Percentiles rank a stretch among this genome's conserved stretches.
These are phyloP conservation scores for Actinemys pallida DNA, from an alignment of 2,113 vertebrate species.

Conservation along the genomic window DNA sequence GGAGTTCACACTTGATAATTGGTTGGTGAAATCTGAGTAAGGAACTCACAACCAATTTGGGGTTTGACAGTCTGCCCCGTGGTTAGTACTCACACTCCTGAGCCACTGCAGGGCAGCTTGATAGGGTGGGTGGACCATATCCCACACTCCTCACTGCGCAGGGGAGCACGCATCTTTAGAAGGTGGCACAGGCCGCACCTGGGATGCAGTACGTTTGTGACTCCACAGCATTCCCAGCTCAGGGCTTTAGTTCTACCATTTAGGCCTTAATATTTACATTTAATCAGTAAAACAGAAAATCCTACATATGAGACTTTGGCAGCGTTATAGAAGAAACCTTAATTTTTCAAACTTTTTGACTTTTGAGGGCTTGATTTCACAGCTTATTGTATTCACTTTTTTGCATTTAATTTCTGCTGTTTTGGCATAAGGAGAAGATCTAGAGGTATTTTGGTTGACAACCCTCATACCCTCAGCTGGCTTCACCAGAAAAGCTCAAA, in stretches of 20 bases:
- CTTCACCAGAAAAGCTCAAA: constrained; percentile 20
- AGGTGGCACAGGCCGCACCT: no score
- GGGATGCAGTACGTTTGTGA: no score
- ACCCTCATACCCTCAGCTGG: constrained; percentile 13
- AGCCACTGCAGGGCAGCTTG: background rate
- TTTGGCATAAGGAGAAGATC: constrained; percentile 48
- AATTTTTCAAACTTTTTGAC: background rate
- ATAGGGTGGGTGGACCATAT: background rate
- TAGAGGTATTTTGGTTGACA: constrained; percentile 9
- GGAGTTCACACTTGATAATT: no score
- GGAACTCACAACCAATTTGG: no score
- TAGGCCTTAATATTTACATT: constrained; percentile 34
- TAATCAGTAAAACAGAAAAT: constrained; percentile 21
- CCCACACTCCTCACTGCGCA: background rate
- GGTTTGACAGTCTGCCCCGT: no score
- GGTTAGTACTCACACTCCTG: no score
- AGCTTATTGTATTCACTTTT: background rate
- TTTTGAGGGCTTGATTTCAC: constrained; percentile 13
- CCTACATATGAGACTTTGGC: background rate
- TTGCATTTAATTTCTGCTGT: constrained; percentile 10
- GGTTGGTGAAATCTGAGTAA: no score
- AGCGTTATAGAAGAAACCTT: background rate
- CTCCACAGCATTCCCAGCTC: background rate
- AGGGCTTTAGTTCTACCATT: background rate
- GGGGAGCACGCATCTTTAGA: background rate